A percentile compares a stretch with the other conserved stretches of the same genome.
These are phyloP conservation scores for Heliconius erato DNA, from an alignment of 2,888 invertebrate species.

Conservation along the genomic window DNA sequence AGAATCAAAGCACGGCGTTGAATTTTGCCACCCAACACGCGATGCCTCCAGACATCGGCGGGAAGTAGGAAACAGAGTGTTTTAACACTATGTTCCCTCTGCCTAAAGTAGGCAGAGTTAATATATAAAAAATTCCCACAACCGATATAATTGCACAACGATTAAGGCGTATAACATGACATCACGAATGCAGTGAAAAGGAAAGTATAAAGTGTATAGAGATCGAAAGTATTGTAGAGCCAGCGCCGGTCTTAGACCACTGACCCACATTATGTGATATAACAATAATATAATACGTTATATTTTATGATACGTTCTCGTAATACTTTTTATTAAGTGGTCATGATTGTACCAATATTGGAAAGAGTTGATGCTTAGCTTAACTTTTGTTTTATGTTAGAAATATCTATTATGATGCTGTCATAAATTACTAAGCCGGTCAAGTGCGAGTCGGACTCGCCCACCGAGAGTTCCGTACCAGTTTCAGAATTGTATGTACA, in stretches of 20 bases:
- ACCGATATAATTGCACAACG: constrained; percentile 52
- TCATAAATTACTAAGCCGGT: too few species aligned
- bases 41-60: too few species aligned
- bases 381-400: too few species aligned
- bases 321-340: neutral
- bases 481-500: too few species aligned
- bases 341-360: neutral
- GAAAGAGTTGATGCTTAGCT: neutral
- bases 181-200: constrained; percentile 46
- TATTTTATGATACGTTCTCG: neutral
- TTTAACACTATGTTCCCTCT: too few species aligned
- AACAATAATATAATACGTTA: constrained; percentile 7
- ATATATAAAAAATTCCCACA: constrained; percentile 45
- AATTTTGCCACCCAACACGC: too few species aligned
- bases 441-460: too few species aligned
- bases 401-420: too few species aligned
- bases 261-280: constrained; percentile 28
- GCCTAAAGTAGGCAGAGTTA: too few species aligned
- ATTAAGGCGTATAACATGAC: constrained; percentile 53
- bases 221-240: constrained; percentile 42
- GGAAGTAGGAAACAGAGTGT: too few species aligned
- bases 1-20: too few species aligned
- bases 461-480: too few species aligned
- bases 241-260: constrained; percentile 29
- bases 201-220: constrained; percentile 44